These are phyloP conservation scores for Eutolmus rufibarbis DNA, from an alignment of 2,888 invertebrate genomes.

Conservation along the genomic window DNA sequence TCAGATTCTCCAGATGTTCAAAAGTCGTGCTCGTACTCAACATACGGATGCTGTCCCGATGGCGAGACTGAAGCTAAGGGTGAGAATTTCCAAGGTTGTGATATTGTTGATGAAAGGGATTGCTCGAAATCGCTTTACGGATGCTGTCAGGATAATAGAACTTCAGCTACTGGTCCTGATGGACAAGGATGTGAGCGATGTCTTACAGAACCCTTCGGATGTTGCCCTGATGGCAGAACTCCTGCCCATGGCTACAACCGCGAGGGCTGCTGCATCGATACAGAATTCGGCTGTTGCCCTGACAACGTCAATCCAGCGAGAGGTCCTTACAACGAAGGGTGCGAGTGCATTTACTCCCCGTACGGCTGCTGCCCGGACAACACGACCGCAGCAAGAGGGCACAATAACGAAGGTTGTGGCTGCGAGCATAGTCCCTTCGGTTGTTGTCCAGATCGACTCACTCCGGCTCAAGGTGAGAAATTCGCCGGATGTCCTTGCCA, in stretches of 20 bases:
- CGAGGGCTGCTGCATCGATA: constrained; percentile 82
- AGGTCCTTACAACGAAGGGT: constrained; percentile 80
- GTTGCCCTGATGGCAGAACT: constrained; percentile 84
- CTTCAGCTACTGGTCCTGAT: constrained; percentile 72
- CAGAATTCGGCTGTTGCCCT: constrained; percentile 86
- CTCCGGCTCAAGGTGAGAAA: constrained; percentile 78
- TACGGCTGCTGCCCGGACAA: constrained; percentile 90
- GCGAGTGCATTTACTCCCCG: constrained; percentile 77
- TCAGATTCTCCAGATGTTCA: constrained; percentile 40
- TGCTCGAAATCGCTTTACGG: constrained; percentile 71
- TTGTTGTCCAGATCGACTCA: constrained; percentile 84
- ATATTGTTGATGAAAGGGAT: constrained; percentile 55
- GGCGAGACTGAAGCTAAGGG: constrained; percentile 72
- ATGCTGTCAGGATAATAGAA: constrained; percentile 77
- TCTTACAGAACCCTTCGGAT: constrained; percentile 76
- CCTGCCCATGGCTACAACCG: constrained; percentile 83
- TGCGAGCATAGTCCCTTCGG: constrained; percentile 78
- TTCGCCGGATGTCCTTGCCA: constrained; percentile 84
- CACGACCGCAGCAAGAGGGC: constrained; percentile 78
- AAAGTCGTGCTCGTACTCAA: constrained; percentile 23
- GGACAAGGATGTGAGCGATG: constrained; percentile 80
- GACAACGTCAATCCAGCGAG: constrained; percentile 84
- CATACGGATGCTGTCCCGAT: constrained; percentile 76
- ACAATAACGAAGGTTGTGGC: constrained; percentile 80
- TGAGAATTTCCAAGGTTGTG: constrained; percentile 57